phyloP scores from a whole-genome alignment of 2,888 invertebrate species.

The Dexiosoma caninum region DNA sequence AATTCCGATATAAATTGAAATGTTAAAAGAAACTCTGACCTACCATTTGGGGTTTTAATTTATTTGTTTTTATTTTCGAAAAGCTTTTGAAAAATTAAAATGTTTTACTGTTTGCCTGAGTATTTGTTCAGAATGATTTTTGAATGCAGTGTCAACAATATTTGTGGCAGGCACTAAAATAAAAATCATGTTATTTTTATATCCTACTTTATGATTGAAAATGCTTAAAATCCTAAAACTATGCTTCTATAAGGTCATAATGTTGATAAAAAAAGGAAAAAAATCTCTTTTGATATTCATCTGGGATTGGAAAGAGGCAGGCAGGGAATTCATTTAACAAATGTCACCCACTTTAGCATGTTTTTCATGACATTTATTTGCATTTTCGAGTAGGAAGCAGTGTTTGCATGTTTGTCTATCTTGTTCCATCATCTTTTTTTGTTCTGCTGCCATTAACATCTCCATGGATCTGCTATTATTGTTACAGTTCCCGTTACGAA shows the following conservation, averaged over 20 bases:
- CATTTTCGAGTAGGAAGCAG: constrained; percentile 50
- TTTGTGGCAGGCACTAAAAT: constrained; percentile 43
- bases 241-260: constrained; percentile 44
- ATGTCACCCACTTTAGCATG: constrained; percentile 58
- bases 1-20: constrained; percentile 2
- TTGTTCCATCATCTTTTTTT: constrained; percentile 9
- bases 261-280: neutral
- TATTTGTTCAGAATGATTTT: constrained; percentile 32
- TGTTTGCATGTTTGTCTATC: constrained; percentile 18
- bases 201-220: neutral
- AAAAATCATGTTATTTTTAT: constrained; percentile 36
- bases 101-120: neutral
- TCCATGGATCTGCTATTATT: constrained; percentile 22
- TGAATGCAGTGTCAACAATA: constrained; percentile 53
- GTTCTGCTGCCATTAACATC: neutral
- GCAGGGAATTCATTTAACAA: neutral
- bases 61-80: neutral
- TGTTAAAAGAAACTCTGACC: neutral
- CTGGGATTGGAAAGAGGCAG: neutral
- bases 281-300: neutral
- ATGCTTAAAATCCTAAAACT: constrained; percentile 29
- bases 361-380: constrained; percentile 60
- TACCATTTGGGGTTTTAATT: constrained; percentile 16
- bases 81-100: constrained; percentile 26
- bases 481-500: constrained; percentile 12